These are phyloP conservation scores for Dendrocincla tyrannina DNA, from an alignment of 2,797 vertebrate species.

Conservation along the genomic window DNA sequence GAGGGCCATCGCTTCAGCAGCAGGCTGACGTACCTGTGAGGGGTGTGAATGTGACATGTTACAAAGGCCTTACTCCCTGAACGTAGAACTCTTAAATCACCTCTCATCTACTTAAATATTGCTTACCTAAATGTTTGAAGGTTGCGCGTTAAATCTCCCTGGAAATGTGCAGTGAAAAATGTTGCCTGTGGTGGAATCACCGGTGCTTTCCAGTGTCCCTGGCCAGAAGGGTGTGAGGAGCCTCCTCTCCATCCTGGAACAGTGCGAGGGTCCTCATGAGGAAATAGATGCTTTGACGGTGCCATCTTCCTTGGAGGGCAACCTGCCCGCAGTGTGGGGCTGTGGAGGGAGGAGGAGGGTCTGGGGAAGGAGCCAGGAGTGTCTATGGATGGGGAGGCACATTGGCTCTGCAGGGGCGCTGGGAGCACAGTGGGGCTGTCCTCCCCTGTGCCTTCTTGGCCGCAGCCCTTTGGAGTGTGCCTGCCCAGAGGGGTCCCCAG, in stretches of 20 bases:
- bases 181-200: background rate
- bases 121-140: background rate
- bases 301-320: background rate
- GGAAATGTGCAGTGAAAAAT: background rate
- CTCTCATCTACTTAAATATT: background rate
- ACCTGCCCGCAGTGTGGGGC: background rate
- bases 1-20: background rate
- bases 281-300: background rate
- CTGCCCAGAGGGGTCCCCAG: background rate
- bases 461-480: rapidly evolving
- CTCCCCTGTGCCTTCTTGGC: background rate
- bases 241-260: background rate
- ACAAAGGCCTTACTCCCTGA: background rate
- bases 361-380: background rate
- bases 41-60: rapidly evolving
- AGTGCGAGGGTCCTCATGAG: background rate
- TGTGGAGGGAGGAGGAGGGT: background rate
- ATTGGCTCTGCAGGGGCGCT: background rate
- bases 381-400: rapidly evolving
- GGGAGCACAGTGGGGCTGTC: background rate
- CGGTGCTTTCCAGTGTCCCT: background rate
- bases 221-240: background rate
- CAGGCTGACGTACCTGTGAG: background rate
- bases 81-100: background rate
- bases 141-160: background rate